phyloP scores from a whole-genome alignment of 1,140 invertebrate genomes.

The Dolichoris vasculosae region DNA sequence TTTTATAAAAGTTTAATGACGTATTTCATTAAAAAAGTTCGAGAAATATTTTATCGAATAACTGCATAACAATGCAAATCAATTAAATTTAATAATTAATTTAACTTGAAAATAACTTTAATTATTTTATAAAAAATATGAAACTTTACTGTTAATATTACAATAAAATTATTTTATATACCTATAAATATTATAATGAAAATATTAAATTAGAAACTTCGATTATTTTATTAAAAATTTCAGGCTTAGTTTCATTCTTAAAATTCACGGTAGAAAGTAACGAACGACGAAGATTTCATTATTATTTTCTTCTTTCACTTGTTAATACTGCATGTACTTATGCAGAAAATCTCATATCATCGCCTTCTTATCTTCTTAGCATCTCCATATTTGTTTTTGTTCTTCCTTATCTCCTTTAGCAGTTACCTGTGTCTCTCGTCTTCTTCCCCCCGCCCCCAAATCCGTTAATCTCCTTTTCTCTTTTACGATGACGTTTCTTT shows the following conservation, averaged over 20 bases:
- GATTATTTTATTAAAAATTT: not conserved
- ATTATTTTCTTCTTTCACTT: not conserved
- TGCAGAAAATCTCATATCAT: not conserved
- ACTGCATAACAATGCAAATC: not conserved
- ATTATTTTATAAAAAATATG: too few relatives aligned
- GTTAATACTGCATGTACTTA: not conserved
- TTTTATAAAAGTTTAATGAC: not conserved
- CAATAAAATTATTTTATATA: too few relatives aligned
- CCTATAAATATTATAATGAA: not conserved
- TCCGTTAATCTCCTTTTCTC: constrained; percentile 17
- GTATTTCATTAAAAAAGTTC: not conserved
- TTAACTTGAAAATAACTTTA: too few relatives aligned
- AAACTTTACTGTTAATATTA: too few relatives aligned
- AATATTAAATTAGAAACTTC: not conserved
- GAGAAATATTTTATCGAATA: not conserved
- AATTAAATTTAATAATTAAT: too few relatives aligned
- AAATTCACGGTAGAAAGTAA: not conserved
- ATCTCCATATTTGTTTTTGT: constrained; percentile 16
- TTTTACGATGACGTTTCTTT: constrained; percentile 14
- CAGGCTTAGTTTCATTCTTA: not conserved
- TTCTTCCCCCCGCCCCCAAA: constrained; percentile 3
- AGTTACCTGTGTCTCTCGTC: constrained; percentile 54
- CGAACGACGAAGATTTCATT: not conserved
- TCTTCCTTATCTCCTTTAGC: constrained; percentile 20
- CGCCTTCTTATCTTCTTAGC: not conserved